Conservation (phyloP, 2,113 vertebrate genomes). For the Gavia stellata region DNA sequence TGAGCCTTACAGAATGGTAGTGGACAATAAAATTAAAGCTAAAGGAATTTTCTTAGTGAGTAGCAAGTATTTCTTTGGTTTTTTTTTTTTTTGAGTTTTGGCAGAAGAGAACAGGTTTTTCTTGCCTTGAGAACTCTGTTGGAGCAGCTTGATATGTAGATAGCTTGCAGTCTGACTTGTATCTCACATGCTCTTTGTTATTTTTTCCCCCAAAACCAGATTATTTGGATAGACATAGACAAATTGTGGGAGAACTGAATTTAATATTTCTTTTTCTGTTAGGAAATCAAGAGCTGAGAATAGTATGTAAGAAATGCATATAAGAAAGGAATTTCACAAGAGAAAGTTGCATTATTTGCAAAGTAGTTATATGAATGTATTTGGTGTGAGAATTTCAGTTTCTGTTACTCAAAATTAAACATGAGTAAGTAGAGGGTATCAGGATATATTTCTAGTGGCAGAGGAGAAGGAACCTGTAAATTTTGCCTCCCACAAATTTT, state of each 20-base stretch:
- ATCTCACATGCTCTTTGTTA: background rate
- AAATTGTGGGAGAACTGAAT: background rate
- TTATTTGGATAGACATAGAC: background rate
- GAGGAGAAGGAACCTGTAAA: background rate
- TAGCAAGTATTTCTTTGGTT: background rate
- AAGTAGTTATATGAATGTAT: background rate
- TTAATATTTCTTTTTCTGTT: background rate
- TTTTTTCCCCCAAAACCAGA: background rate
- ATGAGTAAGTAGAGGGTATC: background rate
- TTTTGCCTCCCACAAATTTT: background rate
- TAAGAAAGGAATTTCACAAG: background rate
- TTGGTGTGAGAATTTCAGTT: background rate
- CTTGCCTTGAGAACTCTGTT: constrained; percentile 34
- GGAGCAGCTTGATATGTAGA: constrained; percentile 20
- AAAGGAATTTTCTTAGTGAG: background rate
- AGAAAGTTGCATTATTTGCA: background rate
- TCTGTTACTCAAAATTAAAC: background rate
- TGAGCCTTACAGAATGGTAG: background rate
- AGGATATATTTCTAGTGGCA: background rate
- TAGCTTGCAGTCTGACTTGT: constrained; percentile 27
- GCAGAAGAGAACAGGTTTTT: constrained; percentile 56
- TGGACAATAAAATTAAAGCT: background rate
- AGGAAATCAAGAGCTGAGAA: background rate
- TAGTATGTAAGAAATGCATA: background rate
- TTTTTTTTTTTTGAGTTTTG: background rate